These are phyloP conservation scores for Rhodeus uyekii DNA, from an alignment of 2,797 vertebrate species.

Conservation along the genomic window DNA sequence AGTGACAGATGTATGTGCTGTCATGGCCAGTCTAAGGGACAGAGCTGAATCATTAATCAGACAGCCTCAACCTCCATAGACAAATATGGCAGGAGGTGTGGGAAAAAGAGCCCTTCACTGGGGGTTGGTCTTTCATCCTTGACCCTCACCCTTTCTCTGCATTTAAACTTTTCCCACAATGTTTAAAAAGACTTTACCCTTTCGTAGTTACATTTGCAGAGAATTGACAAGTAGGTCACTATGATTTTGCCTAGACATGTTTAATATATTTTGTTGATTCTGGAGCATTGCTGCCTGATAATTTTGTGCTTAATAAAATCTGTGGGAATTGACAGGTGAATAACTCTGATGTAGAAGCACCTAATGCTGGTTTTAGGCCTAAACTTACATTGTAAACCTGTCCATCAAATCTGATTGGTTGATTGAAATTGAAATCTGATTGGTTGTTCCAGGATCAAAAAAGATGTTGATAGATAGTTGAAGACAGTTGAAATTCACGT, in stretches of 20 bases:
- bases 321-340: background rate
- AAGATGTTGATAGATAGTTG: background rate
- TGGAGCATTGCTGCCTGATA: background rate
- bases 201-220: background rate
- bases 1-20: conserved; percentile 74
- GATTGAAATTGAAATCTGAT: background rate
- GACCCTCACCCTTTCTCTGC: conserved; percentile 2
- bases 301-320: background rate
- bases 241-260: background rate
- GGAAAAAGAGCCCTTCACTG: conserved; percentile 28
- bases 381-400: no score
- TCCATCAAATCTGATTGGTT: background rate
- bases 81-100: conserved; percentile 20
- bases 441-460: background rate
- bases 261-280: background rate
- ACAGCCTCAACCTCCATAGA: conserved; percentile 54
- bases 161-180: background rate
- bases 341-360: background rate
- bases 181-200: background rate
- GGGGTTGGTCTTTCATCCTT: conserved; percentile 6
- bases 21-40: conserved; percentile 60
- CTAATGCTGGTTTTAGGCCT: background rate
- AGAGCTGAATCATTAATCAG: conserved; percentile 74
- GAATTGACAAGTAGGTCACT: background rate
- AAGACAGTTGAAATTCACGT: no score